These are phyloP conservation scores for Sisor rabdophorus DNA, from an alignment of 2,113 vertebrate species.

Conservation along the genomic window DNA sequence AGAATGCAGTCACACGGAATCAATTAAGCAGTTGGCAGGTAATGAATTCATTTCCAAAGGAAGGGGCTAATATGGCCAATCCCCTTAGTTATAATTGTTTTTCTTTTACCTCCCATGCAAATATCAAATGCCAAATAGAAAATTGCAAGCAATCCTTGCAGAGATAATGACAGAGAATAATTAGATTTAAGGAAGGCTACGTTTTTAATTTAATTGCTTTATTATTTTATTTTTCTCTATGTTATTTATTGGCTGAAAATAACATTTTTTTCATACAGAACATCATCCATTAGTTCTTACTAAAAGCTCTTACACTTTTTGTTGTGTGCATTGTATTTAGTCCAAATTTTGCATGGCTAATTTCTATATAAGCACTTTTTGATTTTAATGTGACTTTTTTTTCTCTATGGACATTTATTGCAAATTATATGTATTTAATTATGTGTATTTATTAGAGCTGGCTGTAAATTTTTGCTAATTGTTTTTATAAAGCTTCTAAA, in stretches of 20 bases:
- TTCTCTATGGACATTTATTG: neutral
- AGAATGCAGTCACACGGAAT: conserved; percentile 62
- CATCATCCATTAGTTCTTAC: neutral
- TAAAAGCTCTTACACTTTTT: neutral
- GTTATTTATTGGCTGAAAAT: neutral
- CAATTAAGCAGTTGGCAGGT: conserved; percentile 60
- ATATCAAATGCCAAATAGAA: conserved; percentile 55
- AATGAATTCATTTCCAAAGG: conserved; percentile 58
- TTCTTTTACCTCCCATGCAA: conserved; percentile 54
- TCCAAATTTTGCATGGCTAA: neutral
- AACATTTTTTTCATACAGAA: neutral
- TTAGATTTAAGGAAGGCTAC: conserved; percentile 49
- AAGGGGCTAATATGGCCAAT: conserved; percentile 57
- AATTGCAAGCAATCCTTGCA: conserved; percentile 52
- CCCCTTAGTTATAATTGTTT: conserved; percentile 54
- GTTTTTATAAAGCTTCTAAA: neutral
- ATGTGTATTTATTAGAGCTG: neutral
- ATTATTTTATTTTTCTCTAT: neutral
- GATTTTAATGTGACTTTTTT: neutral
- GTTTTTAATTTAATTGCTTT: conserved; percentile 12
- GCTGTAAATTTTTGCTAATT: neutral
- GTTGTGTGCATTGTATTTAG: neutral
- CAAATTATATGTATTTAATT: neutral
- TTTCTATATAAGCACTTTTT: neutral
- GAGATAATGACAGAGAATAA: conserved; percentile 57